Percentiles rank a stretch among this genome's conserved stretches.
These are phyloP conservation scores for Trichomycterus rosablanca DNA, from an alignment of 2,113 vertebrate genomes.

Conservation along the genomic window DNA sequence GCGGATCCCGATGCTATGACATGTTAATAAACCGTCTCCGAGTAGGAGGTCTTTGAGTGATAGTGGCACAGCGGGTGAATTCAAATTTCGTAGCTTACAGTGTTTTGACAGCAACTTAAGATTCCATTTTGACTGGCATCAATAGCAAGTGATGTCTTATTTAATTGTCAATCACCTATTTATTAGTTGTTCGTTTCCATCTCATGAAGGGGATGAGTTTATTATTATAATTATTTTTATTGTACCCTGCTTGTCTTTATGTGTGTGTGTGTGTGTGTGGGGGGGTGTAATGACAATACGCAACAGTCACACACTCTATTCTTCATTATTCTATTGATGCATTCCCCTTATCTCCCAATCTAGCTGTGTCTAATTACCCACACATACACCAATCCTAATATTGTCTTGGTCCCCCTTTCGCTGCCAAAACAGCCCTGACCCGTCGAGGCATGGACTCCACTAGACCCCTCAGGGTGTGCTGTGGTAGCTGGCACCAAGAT, in stretches of 20 bases:
- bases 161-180: conserved; percentile 8
- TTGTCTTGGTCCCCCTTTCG: too few species aligned
- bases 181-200: conserved; percentile 7
- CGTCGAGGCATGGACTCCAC: too few species aligned
- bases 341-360: too few species aligned
- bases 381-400: too few species aligned
- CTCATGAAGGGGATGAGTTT: conserved; percentile 13
- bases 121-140: conserved; percentile 8
- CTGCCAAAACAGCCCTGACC: too few species aligned
- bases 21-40: conserved; percentile 9
- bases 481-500: too few species aligned
- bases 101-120: conserved; percentile 25
- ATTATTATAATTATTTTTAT: neutral
- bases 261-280: too few species aligned
- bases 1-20: conserved; percentile 6
- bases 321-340: too few species aligned
- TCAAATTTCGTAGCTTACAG: conserved; percentile 19
- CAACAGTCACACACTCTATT: too few species aligned
- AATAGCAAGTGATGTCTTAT: neutral
- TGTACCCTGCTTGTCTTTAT: neutral
- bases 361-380: too few species aligned
- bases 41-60: conserved; percentile 5
- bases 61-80: neutral
- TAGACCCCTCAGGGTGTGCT: too few species aligned
- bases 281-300: too few species aligned